These are phyloP conservation scores for Antechinus stuartii DNA, from an alignment of 2,113 vertebrate genomes.

Conservation along the genomic window DNA sequence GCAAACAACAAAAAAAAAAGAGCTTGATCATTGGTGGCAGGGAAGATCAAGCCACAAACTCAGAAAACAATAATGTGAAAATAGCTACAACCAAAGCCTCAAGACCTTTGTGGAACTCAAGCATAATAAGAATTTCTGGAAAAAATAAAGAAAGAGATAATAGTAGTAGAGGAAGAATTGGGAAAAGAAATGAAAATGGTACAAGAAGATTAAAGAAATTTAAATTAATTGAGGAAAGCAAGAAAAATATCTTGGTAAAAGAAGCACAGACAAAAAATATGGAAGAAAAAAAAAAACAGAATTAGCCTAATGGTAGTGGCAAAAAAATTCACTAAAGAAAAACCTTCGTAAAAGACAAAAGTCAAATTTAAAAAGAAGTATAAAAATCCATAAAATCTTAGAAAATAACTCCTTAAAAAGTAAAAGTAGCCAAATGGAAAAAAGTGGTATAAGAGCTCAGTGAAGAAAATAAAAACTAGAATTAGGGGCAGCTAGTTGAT, in stretches of 20 bases:
- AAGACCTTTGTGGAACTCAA: background rate
- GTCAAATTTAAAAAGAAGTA: background rate
- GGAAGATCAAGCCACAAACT: background rate
- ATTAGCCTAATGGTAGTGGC: background rate
- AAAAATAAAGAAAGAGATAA: background rate
- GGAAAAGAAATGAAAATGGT: background rate
- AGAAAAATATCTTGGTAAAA: background rate
- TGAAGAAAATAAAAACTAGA: background rate
- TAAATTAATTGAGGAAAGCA: background rate
- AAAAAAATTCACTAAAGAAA: background rate
- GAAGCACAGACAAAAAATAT: background rate
- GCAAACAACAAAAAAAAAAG: background rate
- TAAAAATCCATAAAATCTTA: background rate
- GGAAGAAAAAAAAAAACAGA: background rate
- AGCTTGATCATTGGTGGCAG: background rate
- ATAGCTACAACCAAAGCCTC: background rate
- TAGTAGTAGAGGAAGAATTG: background rate
- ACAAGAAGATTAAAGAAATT: background rate
- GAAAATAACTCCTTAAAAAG: background rate
- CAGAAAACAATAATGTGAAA: background rate
- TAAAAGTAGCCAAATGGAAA: background rate
- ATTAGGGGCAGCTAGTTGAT: background rate
- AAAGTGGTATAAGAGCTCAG: background rate
- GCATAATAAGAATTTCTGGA: background rate
- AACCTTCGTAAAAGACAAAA: background rate